These are phyloP conservation scores for Cosmia trapezina DNA, from an alignment of 2,888 invertebrate genomes.

Conservation along the genomic window DNA sequence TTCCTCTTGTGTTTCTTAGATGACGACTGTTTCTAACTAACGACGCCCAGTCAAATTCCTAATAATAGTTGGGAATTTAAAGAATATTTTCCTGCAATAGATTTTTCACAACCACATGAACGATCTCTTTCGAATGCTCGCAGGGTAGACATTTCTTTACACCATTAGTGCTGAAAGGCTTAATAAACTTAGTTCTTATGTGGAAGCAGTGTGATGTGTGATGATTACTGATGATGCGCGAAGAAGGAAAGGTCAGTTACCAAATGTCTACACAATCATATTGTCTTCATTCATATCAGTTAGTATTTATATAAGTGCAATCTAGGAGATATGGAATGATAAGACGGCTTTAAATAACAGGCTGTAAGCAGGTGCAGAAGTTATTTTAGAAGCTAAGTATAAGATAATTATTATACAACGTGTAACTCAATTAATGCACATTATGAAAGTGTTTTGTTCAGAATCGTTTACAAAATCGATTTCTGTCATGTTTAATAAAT, in stretches of 20 bases:
- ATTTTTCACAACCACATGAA: neutral
- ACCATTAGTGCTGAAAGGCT: conserved; percentile 8
- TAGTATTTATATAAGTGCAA: neutral
- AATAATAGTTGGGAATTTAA: neutral
- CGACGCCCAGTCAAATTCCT: no score
- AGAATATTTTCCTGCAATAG: neutral
- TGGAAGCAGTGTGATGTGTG: neutral
- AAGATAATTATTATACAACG: neutral
- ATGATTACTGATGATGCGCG: neutral
- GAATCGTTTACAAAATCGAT: no score
- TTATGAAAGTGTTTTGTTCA: no score
- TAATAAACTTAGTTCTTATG: conserved; percentile 4
- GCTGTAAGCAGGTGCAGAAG: neutral
- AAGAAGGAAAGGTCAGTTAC: neutral
- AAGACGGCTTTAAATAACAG: neutral
- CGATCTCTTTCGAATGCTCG: neutral
- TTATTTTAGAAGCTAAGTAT: neutral
- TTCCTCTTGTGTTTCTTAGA: neutral
- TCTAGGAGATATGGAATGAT: neutral
- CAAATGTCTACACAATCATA: neutral
- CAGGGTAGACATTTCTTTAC: neutral
- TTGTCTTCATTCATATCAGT: neutral
- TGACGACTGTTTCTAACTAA: neutral
- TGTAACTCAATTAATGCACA: no score
- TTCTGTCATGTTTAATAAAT: no score